Evolutionary conservation across 1,140 invertebrate genomes (phyloP), one percentile per base, ranked within the genome.

Genomic region (Eupristina koningsbergeri): DNA sequence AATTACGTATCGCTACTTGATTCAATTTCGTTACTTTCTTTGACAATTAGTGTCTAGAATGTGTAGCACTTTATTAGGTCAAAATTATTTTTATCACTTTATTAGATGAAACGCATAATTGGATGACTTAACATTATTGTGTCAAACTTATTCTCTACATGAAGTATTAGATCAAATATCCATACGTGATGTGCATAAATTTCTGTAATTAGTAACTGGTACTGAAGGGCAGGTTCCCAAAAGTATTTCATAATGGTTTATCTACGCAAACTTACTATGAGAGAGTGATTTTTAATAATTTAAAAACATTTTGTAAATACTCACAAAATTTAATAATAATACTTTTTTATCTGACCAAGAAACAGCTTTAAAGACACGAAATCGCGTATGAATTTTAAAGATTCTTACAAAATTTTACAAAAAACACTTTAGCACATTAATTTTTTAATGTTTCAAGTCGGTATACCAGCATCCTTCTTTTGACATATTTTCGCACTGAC

Each of bases 11-110:
- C 61, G 34, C 61, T 83, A 77, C 11, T 80, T 58, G 78, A 85
- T 69, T 87, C 84, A 80, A 85, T 85, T 87, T 86, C 85, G 71
- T 85, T 88, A 88, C 87, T 88, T 88, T 88, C 87, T 86, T 22
- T 86, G 86, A 87, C 86, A 84, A 87, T 86, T 77, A 86, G 85
- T 85, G 86, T 71, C 19, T 84, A 86, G 86, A 58, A 87, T 80
- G 84, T 86, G 84, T 80, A 86, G 80, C 76, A 87, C 85, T 87
- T 64, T 47, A 84, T 85, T 85, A 74, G 82, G 77, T n/a, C n/a
- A n/a, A n/a, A n/a, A n/a, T n/a, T n/a, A 45, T 45, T 45, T 45
- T 45, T 45, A 11, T 45, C 11, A 45, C n/a, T 45, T 45, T 45
- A 45, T 7, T 84, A 53, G 11, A 84, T 78, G 85, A n/a, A n/a